phyloP scores from a whole-genome alignment of 2,113 vertebrate genomes.

The Ahaetulla prasina region DNA sequence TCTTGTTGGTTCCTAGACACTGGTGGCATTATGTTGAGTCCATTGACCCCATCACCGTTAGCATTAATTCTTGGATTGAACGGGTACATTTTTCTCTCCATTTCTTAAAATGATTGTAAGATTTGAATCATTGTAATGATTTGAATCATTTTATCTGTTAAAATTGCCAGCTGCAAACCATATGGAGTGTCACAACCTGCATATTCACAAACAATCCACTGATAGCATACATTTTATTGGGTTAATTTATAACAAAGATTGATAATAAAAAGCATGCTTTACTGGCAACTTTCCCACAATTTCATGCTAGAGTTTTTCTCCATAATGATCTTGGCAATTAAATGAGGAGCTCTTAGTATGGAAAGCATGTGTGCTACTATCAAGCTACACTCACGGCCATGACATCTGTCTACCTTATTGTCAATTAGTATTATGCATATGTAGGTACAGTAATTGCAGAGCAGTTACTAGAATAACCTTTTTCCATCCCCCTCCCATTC shows the following conservation, averaged over 20 bases:
- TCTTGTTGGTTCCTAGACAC: constrained; percentile 89
- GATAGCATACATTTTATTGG: background rate
- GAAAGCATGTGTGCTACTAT: background rate
- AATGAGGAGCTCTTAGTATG: background rate
- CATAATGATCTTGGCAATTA: background rate
- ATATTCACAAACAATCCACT: background rate
- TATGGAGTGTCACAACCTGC: background rate
- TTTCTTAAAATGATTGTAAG: background rate
- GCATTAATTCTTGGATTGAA: constrained; percentile 95
- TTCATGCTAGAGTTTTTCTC: background rate
- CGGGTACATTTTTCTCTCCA: constrained; percentile 69
- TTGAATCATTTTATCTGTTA: background rate
- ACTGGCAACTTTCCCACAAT: background rate
- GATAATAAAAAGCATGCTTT: background rate
- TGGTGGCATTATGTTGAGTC: constrained; percentile 99
- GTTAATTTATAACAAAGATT: background rate
- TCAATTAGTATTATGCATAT: background rate
- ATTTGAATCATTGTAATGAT: background rate
- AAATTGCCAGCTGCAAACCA: background rate
- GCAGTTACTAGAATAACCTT: background rate
- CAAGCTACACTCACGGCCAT: background rate
- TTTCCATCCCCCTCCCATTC: background rate
- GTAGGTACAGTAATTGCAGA: background rate
- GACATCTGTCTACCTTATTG: background rate
- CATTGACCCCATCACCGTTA: constrained; percentile 86